These are phyloP conservation scores for Cyprinus carpio DNA, from an alignment of 2,113 vertebrate genomes.

Conservation along the genomic window DNA sequence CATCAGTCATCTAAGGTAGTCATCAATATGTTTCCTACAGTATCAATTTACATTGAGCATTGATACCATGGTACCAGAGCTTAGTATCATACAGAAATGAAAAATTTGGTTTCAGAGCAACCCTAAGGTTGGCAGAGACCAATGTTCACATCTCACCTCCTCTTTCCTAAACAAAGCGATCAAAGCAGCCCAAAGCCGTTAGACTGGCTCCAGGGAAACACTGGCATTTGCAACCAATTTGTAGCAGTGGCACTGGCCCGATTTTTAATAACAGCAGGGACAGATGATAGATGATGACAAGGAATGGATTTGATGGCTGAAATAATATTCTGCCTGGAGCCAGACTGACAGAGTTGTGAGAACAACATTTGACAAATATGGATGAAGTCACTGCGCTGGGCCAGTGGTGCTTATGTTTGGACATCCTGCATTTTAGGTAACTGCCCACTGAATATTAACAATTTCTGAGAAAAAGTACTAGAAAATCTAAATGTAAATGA, in stretches of 20 bases:
- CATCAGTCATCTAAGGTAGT: not conserved
- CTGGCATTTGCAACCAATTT: slow-evolving; percentile 56
- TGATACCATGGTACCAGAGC: not conserved
- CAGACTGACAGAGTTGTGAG: not conserved
- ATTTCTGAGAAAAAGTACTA: not conserved
- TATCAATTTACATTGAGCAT: not conserved
- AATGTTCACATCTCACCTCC: not conserved
- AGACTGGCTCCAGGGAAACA: slow-evolving; percentile 50
- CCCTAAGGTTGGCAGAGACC: not conserved
- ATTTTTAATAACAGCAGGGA: slow-evolving; percentile 53
- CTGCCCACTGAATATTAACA: not conserved
- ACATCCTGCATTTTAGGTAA: not conserved
- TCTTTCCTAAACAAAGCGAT: slow-evolving; percentile 20
- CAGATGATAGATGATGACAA: slow-evolving; percentile 56
- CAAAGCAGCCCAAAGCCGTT: slow-evolving; percentile 30
- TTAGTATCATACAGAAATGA: not conserved
- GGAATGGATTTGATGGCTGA: slow-evolving; percentile 41
- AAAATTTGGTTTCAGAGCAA: not conserved
- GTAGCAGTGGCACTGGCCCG: slow-evolving; percentile 52
- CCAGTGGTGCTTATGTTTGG: not conserved
- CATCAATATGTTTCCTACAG: not conserved
- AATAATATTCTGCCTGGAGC: slow-evolving; percentile 32
- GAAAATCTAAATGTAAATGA: slow-evolving; percentile 32
- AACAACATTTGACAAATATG: slow-evolving; percentile 20
- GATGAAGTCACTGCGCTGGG: slow-evolving; percentile 1